Conservation (phyloP, 2,797 vertebrate species). For the Siniperca obscura region DNA sequence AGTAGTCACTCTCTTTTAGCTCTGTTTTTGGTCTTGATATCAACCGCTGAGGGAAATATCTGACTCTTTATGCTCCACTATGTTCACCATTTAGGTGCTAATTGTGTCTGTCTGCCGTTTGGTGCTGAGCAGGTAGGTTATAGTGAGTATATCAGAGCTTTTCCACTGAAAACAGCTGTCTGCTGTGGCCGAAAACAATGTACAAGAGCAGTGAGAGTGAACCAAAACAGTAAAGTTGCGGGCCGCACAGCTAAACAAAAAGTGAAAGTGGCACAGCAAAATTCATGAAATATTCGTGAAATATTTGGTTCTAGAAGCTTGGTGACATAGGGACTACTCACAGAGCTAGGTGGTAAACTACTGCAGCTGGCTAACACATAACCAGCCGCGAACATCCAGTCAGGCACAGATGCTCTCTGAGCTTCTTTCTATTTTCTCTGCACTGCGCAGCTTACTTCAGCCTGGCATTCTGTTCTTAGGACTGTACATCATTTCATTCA, state of each 20-base stretch:
- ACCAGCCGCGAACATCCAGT: not conserved
- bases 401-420: not conserved
- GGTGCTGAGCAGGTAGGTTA: not conserved
- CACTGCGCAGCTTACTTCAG: not conserved
- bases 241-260: not conserved
- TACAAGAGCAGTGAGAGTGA: too few species aligned
- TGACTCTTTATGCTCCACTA: too few species aligned
- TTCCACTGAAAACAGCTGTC: not conserved
- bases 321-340: accelerated
- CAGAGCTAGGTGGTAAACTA: not conserved
- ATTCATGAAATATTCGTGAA: too few species aligned
- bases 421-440: not conserved
- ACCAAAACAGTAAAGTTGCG: too few species aligned
- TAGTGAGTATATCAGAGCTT: not conserved
- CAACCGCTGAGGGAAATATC: too few species aligned
- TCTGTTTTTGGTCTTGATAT: too few species aligned
- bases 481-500: not conserved
- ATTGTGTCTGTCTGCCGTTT: too few species aligned
- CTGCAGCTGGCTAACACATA: not conserved
- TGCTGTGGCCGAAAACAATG: too few species aligned
- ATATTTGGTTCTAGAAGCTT: not conserved
- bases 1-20: too few species aligned
- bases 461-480: not conserved
- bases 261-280: too few species aligned
- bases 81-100: too few species aligned